Conservation (phyloP, 2,113 vertebrate species). For the Protomyctophum bolini region DNA sequence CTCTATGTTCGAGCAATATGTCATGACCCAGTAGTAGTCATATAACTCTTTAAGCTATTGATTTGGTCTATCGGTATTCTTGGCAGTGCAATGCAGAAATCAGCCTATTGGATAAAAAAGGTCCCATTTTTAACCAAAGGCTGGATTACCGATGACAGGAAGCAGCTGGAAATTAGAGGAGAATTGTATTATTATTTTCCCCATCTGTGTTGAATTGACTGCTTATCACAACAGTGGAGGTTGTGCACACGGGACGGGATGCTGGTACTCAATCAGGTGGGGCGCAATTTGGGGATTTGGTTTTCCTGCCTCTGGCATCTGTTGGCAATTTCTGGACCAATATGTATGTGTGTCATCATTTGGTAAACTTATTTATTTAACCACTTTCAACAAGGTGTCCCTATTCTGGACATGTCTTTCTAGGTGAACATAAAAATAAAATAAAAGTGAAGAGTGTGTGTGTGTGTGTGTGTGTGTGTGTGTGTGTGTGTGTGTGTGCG, state of each 20-base stretch:
- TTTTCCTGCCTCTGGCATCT: constrained; percentile 74
- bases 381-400: too few species aligned
- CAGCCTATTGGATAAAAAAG: constrained; percentile 5
- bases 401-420: too few species aligned
- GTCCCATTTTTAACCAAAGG: constrained; percentile 32
- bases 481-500: too few species aligned
- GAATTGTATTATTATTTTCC: constrained; percentile 63
- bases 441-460: too few species aligned
- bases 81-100: background rate
- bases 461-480: too few species aligned
- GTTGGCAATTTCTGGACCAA: constrained; percentile 72
- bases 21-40: background rate
- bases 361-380: constrained; percentile 2
- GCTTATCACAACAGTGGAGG: constrained; percentile 59
- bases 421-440: too few species aligned
- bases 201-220: constrained; percentile 76
- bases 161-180: constrained; percentile 62
- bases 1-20: background rate
- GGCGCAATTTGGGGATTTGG: constrained; percentile 73
- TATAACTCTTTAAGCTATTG: background rate
- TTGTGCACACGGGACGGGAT: constrained; percentile 57
- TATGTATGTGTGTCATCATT: constrained; percentile 65
- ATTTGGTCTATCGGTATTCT: background rate
- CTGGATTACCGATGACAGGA: constrained; percentile 63
- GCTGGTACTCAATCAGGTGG: constrained; percentile 66